Base-by-base conservation (phyloP, 2,113 vertebrate genomes). In the Antennarius striatus region DNA sequence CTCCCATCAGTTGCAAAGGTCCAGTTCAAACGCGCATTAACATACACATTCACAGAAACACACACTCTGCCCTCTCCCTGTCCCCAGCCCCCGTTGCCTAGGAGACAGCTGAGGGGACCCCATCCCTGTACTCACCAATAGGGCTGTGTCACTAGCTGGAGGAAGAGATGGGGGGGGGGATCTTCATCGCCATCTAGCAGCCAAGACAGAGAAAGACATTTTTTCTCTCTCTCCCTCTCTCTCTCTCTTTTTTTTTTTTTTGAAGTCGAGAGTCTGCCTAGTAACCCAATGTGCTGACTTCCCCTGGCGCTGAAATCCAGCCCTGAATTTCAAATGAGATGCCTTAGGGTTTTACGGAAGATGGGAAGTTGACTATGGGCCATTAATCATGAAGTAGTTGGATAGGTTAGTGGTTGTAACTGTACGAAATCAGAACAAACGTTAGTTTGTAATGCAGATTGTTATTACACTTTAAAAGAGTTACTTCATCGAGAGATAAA, bases 101-200 rank as follows among this genome's bases (percentile, higher is more conserved):
- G 88, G 88, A 89, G 79, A 90, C 90, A 84, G 90, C 79, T 75
- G 85, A 85, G 84, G 82, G 84, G 82, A 81, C 84, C 88, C 85
- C 85, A 72, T 84, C 75, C 79, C 79, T 66, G 73, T 70, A 62
- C 75, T 83, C 70, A 69, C 79, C 75, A 75, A 63, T 50, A 58
- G 69, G 53, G 58, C 63, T 52, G 77, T 73, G 62, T 59, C 71
- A 73, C 77, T 78, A 71, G 67, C 79, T 76, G 58, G 7, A 67
- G 43, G 28, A 59, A 45, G 30, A 39, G 52, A 54, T 1, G 4
- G 11, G 64, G 22, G 22, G 22, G 22, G 22, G 69, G 74, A 49
- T 61, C 58, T 74, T 55, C 52, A 76, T 47, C 64, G 77, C 84
- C 90, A 82, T 75, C 90, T 81, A 79, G 80, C 63, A 55, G 73